Evolutionary conservation across 1,140 invertebrate genomes (phyloP).

Genomic region (Brevipalpus yothersi): DNA sequence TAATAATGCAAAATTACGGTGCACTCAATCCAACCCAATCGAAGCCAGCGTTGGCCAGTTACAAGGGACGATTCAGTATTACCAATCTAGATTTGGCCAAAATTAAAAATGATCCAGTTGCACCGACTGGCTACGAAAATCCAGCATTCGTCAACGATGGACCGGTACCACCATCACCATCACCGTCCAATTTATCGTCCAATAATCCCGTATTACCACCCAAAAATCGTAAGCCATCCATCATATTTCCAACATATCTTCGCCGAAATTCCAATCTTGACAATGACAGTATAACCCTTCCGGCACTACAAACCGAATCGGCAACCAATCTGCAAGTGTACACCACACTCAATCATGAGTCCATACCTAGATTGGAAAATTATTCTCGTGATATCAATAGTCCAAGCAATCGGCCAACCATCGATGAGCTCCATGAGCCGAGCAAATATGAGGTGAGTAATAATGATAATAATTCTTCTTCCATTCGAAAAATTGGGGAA

Average conservation of each 20-base stretch:
- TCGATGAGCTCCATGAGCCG: not conserved
- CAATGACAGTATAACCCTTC: not conserved
- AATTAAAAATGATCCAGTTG: not conserved
- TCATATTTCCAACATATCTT: not conserved
- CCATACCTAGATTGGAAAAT: not conserved
- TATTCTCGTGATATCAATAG: not conserved
- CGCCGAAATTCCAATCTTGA: not conserved
- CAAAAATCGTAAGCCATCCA: not conserved
- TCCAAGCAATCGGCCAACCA: not conserved
- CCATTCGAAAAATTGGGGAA: not conserved
- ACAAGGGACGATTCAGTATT: not conserved
- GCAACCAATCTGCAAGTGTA: not conserved
- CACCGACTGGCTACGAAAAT: not conserved
- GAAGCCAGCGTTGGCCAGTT: not conserved
- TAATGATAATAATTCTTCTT: too few relatives aligned
- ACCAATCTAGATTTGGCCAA: not conserved
- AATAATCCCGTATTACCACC: not conserved
- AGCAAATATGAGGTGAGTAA: not conserved
- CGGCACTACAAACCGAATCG: not conserved
- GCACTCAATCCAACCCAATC: not conserved
- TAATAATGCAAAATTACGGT: not conserved
- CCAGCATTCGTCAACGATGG: not conserved
- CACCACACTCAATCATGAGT: not conserved
- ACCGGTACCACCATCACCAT: not conserved
- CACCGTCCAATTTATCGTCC: not conserved